Base-by-base conservation (phyloP, 2,797 vertebrate species). In the Paedocypris micromegethes region DNA sequence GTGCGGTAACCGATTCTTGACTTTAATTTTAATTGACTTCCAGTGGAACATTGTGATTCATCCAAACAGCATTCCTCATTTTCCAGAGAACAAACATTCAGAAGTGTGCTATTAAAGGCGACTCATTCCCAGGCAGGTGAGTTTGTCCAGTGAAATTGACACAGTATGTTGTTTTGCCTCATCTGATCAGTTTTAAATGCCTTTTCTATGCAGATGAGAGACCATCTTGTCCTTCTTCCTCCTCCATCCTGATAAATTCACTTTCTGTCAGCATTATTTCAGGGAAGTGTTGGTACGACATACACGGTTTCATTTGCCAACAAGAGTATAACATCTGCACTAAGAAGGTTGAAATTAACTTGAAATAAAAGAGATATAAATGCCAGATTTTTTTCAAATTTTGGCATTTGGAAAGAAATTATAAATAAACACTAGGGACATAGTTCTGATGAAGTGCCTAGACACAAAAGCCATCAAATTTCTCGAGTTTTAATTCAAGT, bases 151-250 rank as follows among this genome's bases (percentile, higher is more conserved):
- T 8, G 4, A 3, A 54, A 23, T 41, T 47, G n/a, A 42, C 44
- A 55, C 6, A 60, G 6, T 3, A 8, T 47, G n/a, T 4, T 5
- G 43, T 40, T 38, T 70, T 57, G 45, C 3, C 9, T 54, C 39
- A 5, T 60, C 9, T 61, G 5, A 49, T 42, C 6, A 48, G 4
- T 61, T 47, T 55, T n/a, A 37, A 37, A 39, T 9, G 3, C 58
- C 4, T 3, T 4, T 71, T 72, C 56, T 58, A 38, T 75, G 57
- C 68, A 76, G 77, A 50, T 47, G 2, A 45, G 38, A 47, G 52
- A 41, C 51, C 37, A 0, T 45, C 46, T 37, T 63, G 40, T 44
- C 45, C 50, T 56, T 40, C 43, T 49, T 45, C 53, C 51, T 51
- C 58, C 67, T 43, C 46, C 39, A 39, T 56, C 67, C 44, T 0